These are phyloP conservation scores for Tapirus indicus DNA, from an alignment of 2,797 vertebrate genomes.

Conservation along the genomic window DNA sequence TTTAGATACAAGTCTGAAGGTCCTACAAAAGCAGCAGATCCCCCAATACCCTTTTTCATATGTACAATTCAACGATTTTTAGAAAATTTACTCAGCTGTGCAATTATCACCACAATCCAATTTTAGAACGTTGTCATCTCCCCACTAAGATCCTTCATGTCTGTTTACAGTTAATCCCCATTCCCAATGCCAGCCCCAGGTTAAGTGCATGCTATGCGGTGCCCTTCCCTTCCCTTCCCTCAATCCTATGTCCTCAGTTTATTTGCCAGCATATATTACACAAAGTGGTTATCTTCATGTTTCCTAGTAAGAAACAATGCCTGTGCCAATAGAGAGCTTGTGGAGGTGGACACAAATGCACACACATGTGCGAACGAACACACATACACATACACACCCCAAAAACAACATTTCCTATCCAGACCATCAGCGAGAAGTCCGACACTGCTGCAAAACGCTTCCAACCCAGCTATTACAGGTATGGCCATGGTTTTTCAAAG, in stretches of 20 bases:
- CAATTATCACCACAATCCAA: background rate
- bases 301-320: background rate
- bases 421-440: background rate
- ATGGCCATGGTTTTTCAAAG: background rate
- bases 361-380: rapidly evolving
- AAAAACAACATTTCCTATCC: background rate
- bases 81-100: background rate
- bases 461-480: background rate
- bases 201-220: background rate
- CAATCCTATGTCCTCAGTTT: background rate
- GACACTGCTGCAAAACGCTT: background rate
- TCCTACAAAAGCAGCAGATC: background rate
- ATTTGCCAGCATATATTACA: background rate
- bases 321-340: background rate
- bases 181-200: background rate
- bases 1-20: background rate
- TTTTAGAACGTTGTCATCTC: background rate
- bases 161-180: background rate
- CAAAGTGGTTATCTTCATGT: too few species aligned
- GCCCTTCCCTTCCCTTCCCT: background rate
- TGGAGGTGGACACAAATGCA: background rate
- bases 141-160: background rate
- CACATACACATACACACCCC: background rate
- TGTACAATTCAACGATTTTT: background rate
- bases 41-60: background rate